phyloP scores from a whole-genome alignment of 1,140 invertebrate species.

The Pomphorhynchus laevis region DNA sequence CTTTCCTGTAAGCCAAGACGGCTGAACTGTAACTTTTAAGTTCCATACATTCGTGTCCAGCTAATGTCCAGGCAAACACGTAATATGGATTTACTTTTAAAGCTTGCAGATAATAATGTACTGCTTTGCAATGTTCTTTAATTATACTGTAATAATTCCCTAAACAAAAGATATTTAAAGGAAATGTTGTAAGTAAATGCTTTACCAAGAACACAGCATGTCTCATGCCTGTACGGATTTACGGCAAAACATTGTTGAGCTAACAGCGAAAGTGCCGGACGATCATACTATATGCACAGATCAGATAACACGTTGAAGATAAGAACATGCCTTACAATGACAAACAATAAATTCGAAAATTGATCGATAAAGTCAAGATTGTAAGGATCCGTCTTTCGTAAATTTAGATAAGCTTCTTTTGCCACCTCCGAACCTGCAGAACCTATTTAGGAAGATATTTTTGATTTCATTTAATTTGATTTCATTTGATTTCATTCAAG shows the following conservation, averaged over 20 bases:
- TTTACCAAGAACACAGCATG: slow-evolving; percentile 78
- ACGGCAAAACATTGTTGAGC: slow-evolving; percentile 63
- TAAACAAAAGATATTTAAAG: slow-evolving; percentile 18
- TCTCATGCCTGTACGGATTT: slow-evolving; percentile 81
- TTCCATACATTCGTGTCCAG: slow-evolving; percentile 97
- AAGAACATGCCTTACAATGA: slow-evolving; percentile 25
- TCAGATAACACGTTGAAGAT: background rate
- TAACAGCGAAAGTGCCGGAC: slow-evolving; percentile 54
- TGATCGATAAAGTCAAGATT: slow-evolving; percentile 70
- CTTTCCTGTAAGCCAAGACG: slow-evolving; percentile 74
- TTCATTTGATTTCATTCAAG: too few species aligned
- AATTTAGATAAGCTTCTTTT: slow-evolving; percentile 38
- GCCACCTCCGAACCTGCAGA: slow-evolving; percentile 21
- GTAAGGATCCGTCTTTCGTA: slow-evolving; percentile 51
- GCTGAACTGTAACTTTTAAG: slow-evolving; percentile 85
- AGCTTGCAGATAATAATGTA: slow-evolving; percentile 71
- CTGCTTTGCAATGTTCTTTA: slow-evolving; percentile 70
- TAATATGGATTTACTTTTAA: slow-evolving; percentile 69
- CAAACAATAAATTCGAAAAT: slow-evolving; percentile 73
- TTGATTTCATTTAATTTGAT: too few species aligned
- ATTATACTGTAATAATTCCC: slow-evolving; percentile 88
- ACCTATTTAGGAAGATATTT: too few species aligned
- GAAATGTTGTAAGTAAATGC: slow-evolving; percentile 5
- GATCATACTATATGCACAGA: slow-evolving; percentile 28
- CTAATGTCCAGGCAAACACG: slow-evolving; percentile 64